phyloP scores from a whole-genome alignment of 2,888 invertebrate genomes.

The Barypeithes pellucidus region DNA sequence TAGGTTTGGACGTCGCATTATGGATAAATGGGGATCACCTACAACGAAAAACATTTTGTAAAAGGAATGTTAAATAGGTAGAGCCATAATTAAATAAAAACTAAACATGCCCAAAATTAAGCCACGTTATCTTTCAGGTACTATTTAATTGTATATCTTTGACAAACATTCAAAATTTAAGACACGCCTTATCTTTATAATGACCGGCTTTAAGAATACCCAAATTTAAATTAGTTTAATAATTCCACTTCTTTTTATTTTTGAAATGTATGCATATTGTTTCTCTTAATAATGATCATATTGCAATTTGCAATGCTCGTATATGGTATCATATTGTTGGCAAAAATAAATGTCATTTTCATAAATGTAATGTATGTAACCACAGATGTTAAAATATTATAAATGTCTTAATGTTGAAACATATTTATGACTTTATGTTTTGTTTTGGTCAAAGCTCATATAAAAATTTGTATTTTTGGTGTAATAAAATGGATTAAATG shows the following conservation, averaged over 20 bases:
- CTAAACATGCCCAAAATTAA: constrained; percentile 15
- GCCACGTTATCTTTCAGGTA: constrained; percentile 31
- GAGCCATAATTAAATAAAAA: constrained; percentile 29
- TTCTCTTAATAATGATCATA: constrained; percentile 28
- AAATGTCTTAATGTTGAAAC: constrained; percentile 45
- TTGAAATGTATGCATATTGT: constrained; percentile 7
- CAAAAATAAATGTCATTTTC: constrained; percentile 35
- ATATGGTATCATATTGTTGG: constrained; percentile 36
- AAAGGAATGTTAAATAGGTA: constrained; percentile 10
- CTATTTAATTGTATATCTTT: constrained; percentile 42
- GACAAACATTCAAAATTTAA: constrained; percentile 37
- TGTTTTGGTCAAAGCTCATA: constrained; percentile 34
- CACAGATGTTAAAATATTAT: constrained; percentile 33
- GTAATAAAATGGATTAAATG: constrained; percentile 49
- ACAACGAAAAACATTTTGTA: neutral
- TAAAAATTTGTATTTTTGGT: constrained; percentile 50
- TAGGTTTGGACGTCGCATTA: no score
- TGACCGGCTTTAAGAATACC: constrained; percentile 5
- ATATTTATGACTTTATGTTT: constrained; percentile 36
- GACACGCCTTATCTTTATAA: constrained; percentile 32
- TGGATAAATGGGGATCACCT: no score
- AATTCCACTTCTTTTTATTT: constrained; percentile 3
- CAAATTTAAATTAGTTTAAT: constrained; percentile 5
- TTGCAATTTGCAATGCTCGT: constrained; percentile 40
- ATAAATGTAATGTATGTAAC: constrained; percentile 42